Evolutionary conservation across 2,113 vertebrate genomes (phyloP).

Genomic region (Poeciliopsis turrubarensis): DNA sequence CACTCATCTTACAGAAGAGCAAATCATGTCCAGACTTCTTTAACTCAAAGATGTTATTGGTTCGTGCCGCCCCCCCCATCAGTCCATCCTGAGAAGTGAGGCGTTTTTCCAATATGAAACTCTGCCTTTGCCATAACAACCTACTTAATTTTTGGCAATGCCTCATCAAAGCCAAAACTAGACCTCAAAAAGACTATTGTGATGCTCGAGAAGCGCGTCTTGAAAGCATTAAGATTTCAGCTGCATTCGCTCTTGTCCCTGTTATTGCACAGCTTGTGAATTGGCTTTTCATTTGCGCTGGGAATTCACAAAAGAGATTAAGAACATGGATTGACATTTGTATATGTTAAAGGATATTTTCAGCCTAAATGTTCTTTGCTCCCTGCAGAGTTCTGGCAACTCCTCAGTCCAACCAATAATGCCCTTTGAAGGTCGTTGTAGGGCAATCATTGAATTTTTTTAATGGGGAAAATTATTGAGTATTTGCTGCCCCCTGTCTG

Average conservation of each 20-base stretch:
- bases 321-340: conserved; percentile 54
- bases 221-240: conserved; percentile 30
- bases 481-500: conserved; percentile 65
- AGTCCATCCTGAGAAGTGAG: neutral
- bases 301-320: conserved; percentile 31
- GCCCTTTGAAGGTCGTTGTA: conserved; percentile 37
- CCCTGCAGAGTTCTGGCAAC: conserved; percentile 44
- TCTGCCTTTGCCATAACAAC: neutral
- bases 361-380: conserved; percentile 50
- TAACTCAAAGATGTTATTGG: no score
- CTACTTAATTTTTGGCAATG: neutral
- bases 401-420: conserved; percentile 39
- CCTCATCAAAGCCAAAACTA: neutral
- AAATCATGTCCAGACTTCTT: no score
- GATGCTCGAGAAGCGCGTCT: neutral
- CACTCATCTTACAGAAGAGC: no score
- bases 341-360: conserved; percentile 36
- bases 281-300: conserved; percentile 34
- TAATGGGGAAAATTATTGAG: conserved; percentile 29
- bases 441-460: conserved; percentile 56
- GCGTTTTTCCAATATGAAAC: neutral
- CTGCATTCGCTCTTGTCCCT: conserved; percentile 13
- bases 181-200: neutral
- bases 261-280: conserved; percentile 13
- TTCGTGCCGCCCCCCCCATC: no score